Evolutionary conservation across 2,113 vertebrate genomes (phyloP).

Genomic region (Alectura lathami): DNA sequence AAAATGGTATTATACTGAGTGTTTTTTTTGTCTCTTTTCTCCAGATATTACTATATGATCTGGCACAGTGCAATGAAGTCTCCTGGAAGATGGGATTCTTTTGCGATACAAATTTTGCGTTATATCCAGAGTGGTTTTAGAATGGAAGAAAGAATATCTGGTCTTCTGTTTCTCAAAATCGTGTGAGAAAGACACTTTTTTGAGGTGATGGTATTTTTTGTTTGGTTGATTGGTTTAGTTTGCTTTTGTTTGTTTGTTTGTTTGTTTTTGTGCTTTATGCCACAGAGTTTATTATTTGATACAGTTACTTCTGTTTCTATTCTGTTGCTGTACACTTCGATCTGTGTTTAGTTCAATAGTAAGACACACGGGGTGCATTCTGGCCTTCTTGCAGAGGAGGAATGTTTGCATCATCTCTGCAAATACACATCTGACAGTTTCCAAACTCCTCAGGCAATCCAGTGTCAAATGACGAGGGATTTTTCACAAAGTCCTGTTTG

Average conservation of each 20-base stretch:
- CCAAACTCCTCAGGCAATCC: background rate
- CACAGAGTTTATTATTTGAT: background rate
- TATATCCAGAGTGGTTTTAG: background rate
- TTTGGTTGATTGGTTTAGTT: background rate
- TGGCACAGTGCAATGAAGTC: background rate
- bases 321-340: background rate
- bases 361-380: background rate
- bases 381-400: background rate
- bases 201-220: background rate
- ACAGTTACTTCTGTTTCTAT: background rate
- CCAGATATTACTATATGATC: background rate
- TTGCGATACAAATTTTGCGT: background rate
- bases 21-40: background rate
- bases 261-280: background rate
- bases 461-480: background rate
- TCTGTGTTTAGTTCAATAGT: background rate
- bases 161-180: background rate
- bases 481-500: background rate
- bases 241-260: background rate
- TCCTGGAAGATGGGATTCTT: background rate
- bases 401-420: background rate
- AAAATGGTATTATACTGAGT: background rate
- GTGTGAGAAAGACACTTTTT: background rate
- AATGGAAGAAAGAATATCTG: background rate
- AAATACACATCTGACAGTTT: background rate